Evolutionary conservation across 2,888 invertebrate species (phyloP).

Genomic region (Thysanoteuthis rhombus): DNA sequence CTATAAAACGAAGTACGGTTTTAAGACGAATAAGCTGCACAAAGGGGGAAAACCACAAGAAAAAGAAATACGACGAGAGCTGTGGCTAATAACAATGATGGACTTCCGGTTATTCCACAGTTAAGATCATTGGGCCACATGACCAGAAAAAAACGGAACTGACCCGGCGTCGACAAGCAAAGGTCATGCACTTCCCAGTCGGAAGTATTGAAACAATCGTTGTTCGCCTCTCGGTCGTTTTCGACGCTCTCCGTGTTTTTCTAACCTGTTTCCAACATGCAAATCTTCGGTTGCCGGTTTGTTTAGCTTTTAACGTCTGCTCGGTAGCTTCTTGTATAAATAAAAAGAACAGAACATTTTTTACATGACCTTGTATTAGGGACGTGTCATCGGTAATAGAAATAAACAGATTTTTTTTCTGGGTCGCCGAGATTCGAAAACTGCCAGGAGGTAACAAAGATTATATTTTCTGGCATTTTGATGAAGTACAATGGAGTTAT

Average conservation of each 20-base stretch:
- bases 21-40: not conserved
- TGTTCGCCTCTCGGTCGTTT: not conserved
- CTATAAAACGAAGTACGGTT: not conserved
- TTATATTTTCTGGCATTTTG: no score
- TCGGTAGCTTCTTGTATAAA: not conserved
- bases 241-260: not conserved
- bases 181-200: conserved; percentile 12
- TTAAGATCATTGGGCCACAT: not conserved
- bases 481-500: no score
- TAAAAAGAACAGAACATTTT: not conserved
- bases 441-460: no score
- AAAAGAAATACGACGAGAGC: not conserved
- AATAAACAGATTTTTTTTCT: not conserved
- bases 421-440: no score
- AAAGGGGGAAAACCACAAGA: not conserved
- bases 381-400: not conserved
- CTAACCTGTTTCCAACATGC: not conserved
- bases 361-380: not conserved
- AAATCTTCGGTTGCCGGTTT: not conserved
- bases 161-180: not conserved
- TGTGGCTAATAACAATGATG: not conserved
- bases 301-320: not conserved
- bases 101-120: not conserved
- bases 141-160: not conserved
- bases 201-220: conserved; percentile 12